Evolutionary conservation across 2,888 invertebrate genomes (phyloP), one percentile per base, ranked within the genome.

Genomic region (Drosophila macrospina): DNA sequence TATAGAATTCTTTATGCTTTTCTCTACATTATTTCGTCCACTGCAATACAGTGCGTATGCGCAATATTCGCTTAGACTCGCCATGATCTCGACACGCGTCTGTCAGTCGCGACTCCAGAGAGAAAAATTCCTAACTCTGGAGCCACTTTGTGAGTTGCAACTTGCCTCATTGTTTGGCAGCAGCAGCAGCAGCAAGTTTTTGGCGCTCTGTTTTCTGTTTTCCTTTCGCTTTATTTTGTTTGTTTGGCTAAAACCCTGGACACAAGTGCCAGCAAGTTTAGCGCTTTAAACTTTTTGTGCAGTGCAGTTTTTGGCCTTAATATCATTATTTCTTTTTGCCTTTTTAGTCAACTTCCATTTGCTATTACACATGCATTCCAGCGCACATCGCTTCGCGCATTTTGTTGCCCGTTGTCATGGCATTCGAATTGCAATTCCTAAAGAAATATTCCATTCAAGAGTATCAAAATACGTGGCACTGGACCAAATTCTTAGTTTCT

Each of bases 371-470:
- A 13, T 26, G 56, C 65, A 74, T 85, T 82, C 69, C 71, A 47
- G 20, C 32, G 55, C 50, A 56, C 45, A 55, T 52, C 20, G 50
- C 32, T 24, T 34, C 42, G 45, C 30, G 45, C 41, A 52, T 66
- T 66, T 73, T 74, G 65, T 62, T 74, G 55, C 41, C 41, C 15
- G 36, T 51, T 32, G 24, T 65, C 16, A 24, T 50, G 36, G 36
- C 52, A 67, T 62, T 79, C 54, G 67, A 62, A 85, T 69, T 82
- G 72, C 78, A 73, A 75, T 85, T 74, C 72, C 45, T 55, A 59
- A 60, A 63, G 78, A 80, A 82, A 75, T 69, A 67, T 74, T 79
- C 64, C 62, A 45, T 64, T 71, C 65, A 68, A 74, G 59, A 73
- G 69, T 74, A 82, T 78, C 73, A 80, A 66, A 76, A 71, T 67